Evolutionary conservation across 2,797 vertebrate species (phyloP), one percentile per base, ranked within the genome.

Genomic region (Sus cebifrons): DNA sequence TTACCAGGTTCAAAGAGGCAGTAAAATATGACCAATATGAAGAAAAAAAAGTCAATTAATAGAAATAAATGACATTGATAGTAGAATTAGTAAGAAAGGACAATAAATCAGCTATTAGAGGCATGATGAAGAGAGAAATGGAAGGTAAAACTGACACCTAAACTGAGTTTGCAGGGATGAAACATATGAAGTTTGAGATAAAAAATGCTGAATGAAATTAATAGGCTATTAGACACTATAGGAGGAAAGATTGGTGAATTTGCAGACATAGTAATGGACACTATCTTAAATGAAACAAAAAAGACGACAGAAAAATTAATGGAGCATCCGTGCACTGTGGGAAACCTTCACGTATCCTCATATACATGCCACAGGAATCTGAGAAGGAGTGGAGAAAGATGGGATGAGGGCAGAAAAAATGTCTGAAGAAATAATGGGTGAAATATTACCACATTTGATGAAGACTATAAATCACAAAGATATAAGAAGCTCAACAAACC

Each of bases 201-300:
- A 81, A 58, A 32, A 77, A 82, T 52, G 58, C 32, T 27, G 36
- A 77, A 89, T 89, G 29, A 7, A 58, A 84, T 68, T 29, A 52
- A 18, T 2, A 75, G 21, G 8, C 75, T 23, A 77, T 77, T 36
- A 84, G n/a, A 75, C 40, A n/a, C 3, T 7, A 36, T 5, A 18
- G 70, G 44, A 74, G 9, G 18, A 58, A 77, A 77, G 14, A 40
- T 83, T 10, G 36, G 15, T 83, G 36, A 60, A 75, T 67, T 75
- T 83, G 70, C 89, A 75, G 52, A 68, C 36, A 68, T 29, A 58
- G 36, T 74, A 75, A 68, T 60, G 62, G 79, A 58, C 52, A 32
- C 49, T 83, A 83, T 94, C 71, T 25, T 58, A 89, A 65, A 21
- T 49, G 36, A 83, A 94, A 88, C 23, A 56, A 36, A 65, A 83